A percentile compares a stretch with the other conserved stretches of the same genome.
These are phyloP conservation scores for Rutpela maculata DNA, from an alignment of 2,888 invertebrate genomes.

Conservation along the genomic window DNA sequence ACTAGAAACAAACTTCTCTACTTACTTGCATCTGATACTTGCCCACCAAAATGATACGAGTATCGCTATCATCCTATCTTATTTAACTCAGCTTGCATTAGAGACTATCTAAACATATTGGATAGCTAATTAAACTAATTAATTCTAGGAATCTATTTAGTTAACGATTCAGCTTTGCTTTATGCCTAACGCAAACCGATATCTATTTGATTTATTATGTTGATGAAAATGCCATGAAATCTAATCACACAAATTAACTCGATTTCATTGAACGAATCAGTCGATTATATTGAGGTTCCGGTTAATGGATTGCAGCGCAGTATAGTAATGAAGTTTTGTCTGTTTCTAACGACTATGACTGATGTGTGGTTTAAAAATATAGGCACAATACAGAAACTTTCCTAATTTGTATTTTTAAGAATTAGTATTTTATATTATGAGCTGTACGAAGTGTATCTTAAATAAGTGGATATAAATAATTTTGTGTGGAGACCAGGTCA, in stretches of 20 bases:
- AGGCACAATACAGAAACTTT: too few species aligned
- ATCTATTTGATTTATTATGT: conserved; percentile 20
- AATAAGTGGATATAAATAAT: too few species aligned
- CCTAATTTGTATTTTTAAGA: too few species aligned
- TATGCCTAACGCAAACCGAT: conserved; percentile 38
- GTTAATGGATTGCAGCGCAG: conserved; percentile 8
- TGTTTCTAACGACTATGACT: neutral
- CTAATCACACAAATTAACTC: conserved; percentile 33
- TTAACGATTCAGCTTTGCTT: conserved; percentile 42
- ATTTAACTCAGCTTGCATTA: neutral
- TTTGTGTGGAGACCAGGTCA: too few species aligned
- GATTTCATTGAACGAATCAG: conserved; percentile 14
- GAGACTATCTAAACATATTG: neutral
- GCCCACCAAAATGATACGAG: neutral
- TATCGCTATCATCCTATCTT: neutral
- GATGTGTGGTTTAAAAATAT: neutral
- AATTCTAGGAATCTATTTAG: conserved; percentile 16
- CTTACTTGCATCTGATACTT: neutral
- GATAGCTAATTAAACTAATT: conserved; percentile 14
- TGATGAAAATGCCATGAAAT: conserved; percentile 21
- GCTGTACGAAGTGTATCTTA: too few species aligned
- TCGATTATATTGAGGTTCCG: conserved; percentile 34
- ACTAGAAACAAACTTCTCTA: neutral
- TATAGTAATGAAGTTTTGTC: neutral
- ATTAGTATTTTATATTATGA: too few species aligned